Base-by-base conservation (phyloP, 2,888 invertebrate genomes). In the Cryptocephalus moraei region DNA sequence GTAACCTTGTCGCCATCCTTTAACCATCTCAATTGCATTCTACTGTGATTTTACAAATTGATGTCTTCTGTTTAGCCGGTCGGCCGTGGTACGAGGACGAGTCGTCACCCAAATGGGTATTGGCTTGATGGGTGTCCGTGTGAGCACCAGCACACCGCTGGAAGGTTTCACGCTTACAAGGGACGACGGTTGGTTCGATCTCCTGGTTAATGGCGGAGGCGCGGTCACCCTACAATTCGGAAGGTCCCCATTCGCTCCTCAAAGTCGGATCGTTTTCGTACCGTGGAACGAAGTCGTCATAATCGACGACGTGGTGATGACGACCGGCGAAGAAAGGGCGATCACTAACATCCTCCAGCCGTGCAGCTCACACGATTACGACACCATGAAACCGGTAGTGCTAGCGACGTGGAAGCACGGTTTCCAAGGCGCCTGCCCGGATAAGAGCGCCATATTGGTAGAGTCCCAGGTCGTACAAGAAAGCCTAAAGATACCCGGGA, bases 201-300 rank as follows among this genome's bases (percentile, higher is more conserved):
- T 99, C 44, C 79, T 99, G 65, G 96, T 99, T 11, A 99, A 99
- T 71, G 99, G 99, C n/a, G 99, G 97, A 1, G 95, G 95, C 0
- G 92, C 94, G 1, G 91, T 99, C 2, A 93, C 91, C 0, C 73
- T 99, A 44, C 91, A 93, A 67, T 96, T 99, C 66, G 93, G 95
- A 48, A 78, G 92, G 49, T 85, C 90, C 39, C 92, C 92, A 1
- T 93, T 93, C 72, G 83, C 89, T 54, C 84, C 91, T 1, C 88
- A 90, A 58, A 86, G 84, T 40, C 82, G 89, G 64, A 91, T 92
- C 49, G 86, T 91, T 13, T 90, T 86, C 67, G 91, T 95, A 31
- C 95, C 96, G 9, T 95, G 96, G 92, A 97, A 99, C 73, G 91
- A 92, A 81, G 93, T 99, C 56, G 90, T 97, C 44, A 92, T 92